Evolutionary conservation across 2,113 vertebrate species (phyloP).

Genomic region (Engraulis encrasicolus): DNA sequence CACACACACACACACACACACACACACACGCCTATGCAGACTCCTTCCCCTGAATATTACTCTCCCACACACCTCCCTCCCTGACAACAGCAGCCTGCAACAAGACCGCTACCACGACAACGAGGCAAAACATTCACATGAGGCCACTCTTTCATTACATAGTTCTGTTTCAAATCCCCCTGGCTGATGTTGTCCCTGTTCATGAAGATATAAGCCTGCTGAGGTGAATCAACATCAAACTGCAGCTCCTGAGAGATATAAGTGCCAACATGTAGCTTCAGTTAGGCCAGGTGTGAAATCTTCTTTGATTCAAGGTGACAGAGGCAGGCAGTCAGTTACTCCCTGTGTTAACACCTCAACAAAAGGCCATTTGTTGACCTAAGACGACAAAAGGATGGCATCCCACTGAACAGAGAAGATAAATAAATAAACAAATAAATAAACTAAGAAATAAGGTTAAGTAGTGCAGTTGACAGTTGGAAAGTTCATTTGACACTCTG

Average conservation of each 20-base stretch:
- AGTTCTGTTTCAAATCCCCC: background rate
- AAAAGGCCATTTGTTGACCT: background rate
- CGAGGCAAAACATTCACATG: constrained; percentile 35
- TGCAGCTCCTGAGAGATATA: constrained; percentile 3
- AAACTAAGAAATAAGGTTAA: background rate
- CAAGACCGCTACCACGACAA: constrained; percentile 56
- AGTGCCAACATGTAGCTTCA: background rate
- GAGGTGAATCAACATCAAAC: background rate
- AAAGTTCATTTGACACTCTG: background rate
- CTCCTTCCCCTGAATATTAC: constrained; percentile 17
- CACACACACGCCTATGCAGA: constrained; percentile 45
- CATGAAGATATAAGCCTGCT: background rate
- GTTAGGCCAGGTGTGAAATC: background rate
- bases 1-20: constrained; percentile 46
- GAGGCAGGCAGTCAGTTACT: background rate
- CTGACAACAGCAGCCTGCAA: constrained; percentile 7
- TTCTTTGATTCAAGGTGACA: background rate
- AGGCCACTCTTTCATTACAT: background rate
- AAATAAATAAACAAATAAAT: background rate
- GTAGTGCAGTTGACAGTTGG: background rate
- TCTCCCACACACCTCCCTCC: constrained; percentile 9
- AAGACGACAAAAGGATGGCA: background rate
- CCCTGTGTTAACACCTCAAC: background rate
- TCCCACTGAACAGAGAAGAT: background rate
- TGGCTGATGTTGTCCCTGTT: background rate